Percentiles rank a stretch among this genome's conserved stretches.
Conservation (phyloP, 2,113 vertebrate species). For the Camelus dromedarius region DNA sequence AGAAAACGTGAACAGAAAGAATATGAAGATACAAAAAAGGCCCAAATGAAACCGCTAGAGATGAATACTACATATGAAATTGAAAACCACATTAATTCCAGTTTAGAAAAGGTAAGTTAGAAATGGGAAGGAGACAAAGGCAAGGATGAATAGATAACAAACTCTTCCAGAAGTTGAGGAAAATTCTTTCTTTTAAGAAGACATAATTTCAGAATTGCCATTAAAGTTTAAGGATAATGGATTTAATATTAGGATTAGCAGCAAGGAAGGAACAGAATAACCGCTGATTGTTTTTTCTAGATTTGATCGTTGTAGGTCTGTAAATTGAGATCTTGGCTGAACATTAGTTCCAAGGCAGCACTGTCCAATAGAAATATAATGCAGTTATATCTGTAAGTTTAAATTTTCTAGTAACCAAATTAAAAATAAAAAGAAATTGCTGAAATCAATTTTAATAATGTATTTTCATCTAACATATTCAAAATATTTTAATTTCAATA, state of each 20-base stretch:
- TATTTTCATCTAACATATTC: not conserved
- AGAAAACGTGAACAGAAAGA: not conserved
- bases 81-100: not conserved
- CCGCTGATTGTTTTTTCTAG: not conserved
- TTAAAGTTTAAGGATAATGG: slow-evolving; percentile 38
- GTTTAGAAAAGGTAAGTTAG: slow-evolving; percentile 10
- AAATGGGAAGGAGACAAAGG: not conserved
- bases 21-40: not conserved
- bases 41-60: not conserved
- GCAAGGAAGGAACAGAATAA: not conserved
- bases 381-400: not conserved
- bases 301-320: not conserved
- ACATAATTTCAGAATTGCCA: slow-evolving; percentile 19
- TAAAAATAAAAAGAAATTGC: not conserved
- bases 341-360: not conserved
- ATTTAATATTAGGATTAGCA: slow-evolving; percentile 25
- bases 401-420: slow-evolving; percentile 25
- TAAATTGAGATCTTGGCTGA: not conserved
- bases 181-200: not conserved
- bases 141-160: not conserved
- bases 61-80: not conserved
- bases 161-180: not conserved
- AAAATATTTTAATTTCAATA: slow-evolving; percentile 6
- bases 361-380: not conserved
- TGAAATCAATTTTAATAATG: not conserved